Base-by-base conservation (phyloP, 2,797 vertebrate genomes). In the Echeneis naucrates region DNA sequence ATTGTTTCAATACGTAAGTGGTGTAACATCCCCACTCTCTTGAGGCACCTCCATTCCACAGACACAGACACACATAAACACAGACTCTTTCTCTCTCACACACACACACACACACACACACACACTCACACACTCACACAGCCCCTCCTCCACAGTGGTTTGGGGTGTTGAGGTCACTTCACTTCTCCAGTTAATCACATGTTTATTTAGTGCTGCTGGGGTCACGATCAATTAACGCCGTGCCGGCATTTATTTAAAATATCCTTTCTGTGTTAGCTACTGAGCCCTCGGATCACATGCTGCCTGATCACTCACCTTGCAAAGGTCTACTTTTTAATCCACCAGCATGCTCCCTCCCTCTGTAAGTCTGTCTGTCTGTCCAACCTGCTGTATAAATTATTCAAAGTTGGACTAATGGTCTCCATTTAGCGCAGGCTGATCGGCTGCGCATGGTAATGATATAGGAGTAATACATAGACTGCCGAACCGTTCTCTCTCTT, bases 221-320 rank as follows among this genome's bases (percentile, higher is more conserved):
- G 87, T 93, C 91, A 85, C 47, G 73, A 93, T 93, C 92, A 94
- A 93, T 93, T 93, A 93, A 92, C 87, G 73, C 78, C 66, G 57
- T 66, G 83, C 83, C 8, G 57, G 75, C 77, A 81, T 91, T 93
- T 92, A 93, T 94, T 93, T 89, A 91, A 93, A 93, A 92, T 84
- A 92, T 94, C 92, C 92, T 86, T 80, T 91, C 76, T 58, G 68
- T 77, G 90, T 92, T 91, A 73, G 84, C 78, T 40, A 30, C 53
- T 59, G 72, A 89, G 85, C 83, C 86, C 85, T 78, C 23, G 10
- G 71, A 90, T 87, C 71, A 52, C 81, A 66, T 56, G 12, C 76
- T 81, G 85, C 84, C 85, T 91, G 88, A 93, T 92, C 83, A 83
- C 81, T 93, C 88, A 89, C 79, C 90, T 86, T 27, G 75, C 68